Percentiles rank a stretch among this genome's conserved stretches.
Conservation (phyloP, 2,797 vertebrate genomes). For the Podarcis siculus region DNA sequence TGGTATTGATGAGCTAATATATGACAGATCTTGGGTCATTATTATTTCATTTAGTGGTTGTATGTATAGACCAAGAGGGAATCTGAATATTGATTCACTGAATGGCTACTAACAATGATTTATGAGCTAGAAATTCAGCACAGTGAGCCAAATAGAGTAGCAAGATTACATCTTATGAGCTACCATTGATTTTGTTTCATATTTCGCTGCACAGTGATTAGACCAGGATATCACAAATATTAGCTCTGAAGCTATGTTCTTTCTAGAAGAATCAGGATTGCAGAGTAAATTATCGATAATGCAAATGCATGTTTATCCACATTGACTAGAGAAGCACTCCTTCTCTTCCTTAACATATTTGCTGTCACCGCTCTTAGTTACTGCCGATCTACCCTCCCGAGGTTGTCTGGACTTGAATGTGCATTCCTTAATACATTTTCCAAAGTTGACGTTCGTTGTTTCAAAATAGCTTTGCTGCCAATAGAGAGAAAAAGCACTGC, state of each 20-base stretch:
- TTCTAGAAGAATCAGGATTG: slow-evolving; percentile 51
- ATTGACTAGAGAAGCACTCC: slow-evolving; percentile 10
- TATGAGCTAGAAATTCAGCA: slow-evolving; percentile 82
- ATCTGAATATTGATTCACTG: slow-evolving; percentile 90
- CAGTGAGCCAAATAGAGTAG: slow-evolving; percentile 77
- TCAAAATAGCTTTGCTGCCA: not conserved
- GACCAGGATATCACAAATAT: slow-evolving; percentile 62
- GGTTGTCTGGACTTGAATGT: not conserved
- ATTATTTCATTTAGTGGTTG: slow-evolving; percentile 88
- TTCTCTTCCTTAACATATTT: not conserved
- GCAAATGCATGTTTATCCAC: not conserved
- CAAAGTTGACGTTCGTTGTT: not conserved
- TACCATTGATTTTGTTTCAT: slow-evolving; percentile 76
- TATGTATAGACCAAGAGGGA: slow-evolving; percentile 87
- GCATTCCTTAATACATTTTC: not conserved
- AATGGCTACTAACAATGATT: slow-evolving; percentile 91
- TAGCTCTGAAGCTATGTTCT: slow-evolving; percentile 54
- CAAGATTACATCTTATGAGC: slow-evolving; percentile 71
- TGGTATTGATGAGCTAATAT: slow-evolving; percentile 79
- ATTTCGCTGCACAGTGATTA: slow-evolving; percentile 71
- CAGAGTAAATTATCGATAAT: slow-evolving; percentile 20
- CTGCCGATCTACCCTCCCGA: not conserved
- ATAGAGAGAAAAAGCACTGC: not conserved
- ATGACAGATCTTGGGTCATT: slow-evolving; percentile 80
- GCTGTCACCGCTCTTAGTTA: not conserved